Conservation (phyloP, 1,140 invertebrate genomes). For the Drosophila equinoxialis region DNA sequence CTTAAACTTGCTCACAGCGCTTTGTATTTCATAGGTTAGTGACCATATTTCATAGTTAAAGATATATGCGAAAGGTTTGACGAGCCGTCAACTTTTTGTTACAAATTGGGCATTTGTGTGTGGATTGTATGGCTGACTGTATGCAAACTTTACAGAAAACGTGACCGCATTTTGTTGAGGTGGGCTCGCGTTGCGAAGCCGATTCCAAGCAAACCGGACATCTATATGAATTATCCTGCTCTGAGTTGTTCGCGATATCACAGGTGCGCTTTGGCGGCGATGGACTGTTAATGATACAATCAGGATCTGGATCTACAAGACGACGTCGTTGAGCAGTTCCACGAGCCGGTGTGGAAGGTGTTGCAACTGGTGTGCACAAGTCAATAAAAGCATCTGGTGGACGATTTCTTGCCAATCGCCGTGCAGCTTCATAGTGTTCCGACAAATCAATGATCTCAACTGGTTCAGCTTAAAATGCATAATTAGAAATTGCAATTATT, state of each 20-base stretch:
- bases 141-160: constrained; percentile 59
- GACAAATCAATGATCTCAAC: constrained; percentile 56
- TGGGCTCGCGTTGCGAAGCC: constrained; percentile 32
- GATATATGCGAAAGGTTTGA: constrained; percentile 50
- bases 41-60: constrained; percentile 26
- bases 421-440: background rate
- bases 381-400: constrained; percentile 38
- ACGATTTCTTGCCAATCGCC: background rate
- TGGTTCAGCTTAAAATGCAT: constrained; percentile 16
- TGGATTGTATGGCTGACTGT: constrained; percentile 21
- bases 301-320: background rate
- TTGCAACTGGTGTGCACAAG: constrained; percentile 34
- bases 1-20: constrained; percentile 4
- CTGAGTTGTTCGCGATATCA: background rate
- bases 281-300: background rate
- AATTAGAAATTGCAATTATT: background rate
- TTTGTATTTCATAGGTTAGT: background rate
- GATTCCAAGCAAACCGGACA: constrained; percentile 63
- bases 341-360: background rate
- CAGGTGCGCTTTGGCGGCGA: constrained; percentile 32
- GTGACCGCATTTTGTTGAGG: constrained; percentile 60
- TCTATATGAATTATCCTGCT: constrained; percentile 39
- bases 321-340: background rate
- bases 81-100: constrained; percentile 44
- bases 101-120: constrained; percentile 60